A percentile compares a stretch with the other conserved stretches of the same genome.
Conservation (phyloP, 1,140 invertebrate species). For the Drosophila fuyamai region DNA sequence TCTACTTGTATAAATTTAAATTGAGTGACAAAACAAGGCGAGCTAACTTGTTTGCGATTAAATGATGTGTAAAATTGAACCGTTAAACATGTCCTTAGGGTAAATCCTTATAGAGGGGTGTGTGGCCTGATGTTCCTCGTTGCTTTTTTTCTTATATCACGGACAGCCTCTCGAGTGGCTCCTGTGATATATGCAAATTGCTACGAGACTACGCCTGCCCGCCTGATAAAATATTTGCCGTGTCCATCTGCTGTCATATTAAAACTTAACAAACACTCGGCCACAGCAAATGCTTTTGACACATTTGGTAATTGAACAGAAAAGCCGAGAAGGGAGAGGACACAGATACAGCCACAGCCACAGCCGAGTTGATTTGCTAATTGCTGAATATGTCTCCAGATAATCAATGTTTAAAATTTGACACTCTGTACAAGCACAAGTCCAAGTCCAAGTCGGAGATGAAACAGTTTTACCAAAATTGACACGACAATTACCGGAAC, state of each 20-base stretch:
- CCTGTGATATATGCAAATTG: constrained; percentile 62
- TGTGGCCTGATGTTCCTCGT: background rate
- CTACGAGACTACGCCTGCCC: constrained; percentile 29
- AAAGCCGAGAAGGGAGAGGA: background rate
- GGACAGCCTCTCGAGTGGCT: constrained; percentile 27
- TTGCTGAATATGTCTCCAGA: constrained; percentile 85
- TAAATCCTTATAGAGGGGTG: constrained; percentile 18
- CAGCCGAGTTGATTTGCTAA: constrained; percentile 84
- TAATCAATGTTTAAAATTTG: constrained; percentile 84
- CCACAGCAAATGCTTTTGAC: constrained; percentile 64
- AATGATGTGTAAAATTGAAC: constrained; percentile 84
- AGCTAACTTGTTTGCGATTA: constrained; percentile 78
- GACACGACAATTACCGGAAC: constrained; percentile 74
- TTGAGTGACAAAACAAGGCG: constrained; percentile 68
- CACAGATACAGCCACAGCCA: constrained; percentile 46
- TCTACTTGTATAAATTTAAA: constrained; percentile 76
- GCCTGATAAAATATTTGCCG: constrained; percentile 58
- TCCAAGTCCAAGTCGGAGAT: constrained; percentile 44
- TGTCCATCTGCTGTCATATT: constrained; percentile 77
- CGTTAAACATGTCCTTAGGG: constrained; percentile 76
- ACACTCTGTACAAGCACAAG: constrained; percentile 47
- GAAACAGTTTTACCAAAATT: constrained; percentile 55
- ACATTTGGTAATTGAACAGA: constrained; percentile 76
- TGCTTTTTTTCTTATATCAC: constrained; percentile 8
- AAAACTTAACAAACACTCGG: constrained; percentile 68